Evolutionary conservation across 2,888 invertebrate genomes (phyloP), one percentile per base, ranked within the genome.

Genomic region (Agonopterix alstromeriana): DNA sequence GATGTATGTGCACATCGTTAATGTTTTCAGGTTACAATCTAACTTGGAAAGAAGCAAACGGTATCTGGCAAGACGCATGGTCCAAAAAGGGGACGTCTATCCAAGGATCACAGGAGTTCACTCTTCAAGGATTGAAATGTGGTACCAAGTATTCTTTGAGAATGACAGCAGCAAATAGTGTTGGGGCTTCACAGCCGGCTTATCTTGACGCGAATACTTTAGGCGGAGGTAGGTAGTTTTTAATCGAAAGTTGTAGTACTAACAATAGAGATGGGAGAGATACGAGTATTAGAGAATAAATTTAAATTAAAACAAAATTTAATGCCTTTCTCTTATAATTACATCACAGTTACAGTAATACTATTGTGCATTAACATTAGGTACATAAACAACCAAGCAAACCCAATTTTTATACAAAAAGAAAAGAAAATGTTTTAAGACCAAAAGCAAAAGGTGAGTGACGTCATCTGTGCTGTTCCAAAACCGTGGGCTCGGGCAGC

Each of bases 141-240:
- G 97, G 97, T 11, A 94, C 95, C 7, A 91, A 92, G 52, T 97
- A 97, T 66, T 91, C 94, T 44, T 90, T 97, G 53, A 92, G 94
- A 63, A 90, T 97, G 76, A 93, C 94, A 1, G 95, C 96, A 0
- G 91, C 93, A 49, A 97, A 97, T 73, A 91, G 92, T 52, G 94
- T 96, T 1, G 97, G 97, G 0, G 90, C 92, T 43, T 95, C 97
- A 2, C 92, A 92, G 55, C 92, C 94, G 0, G 81, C 90, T 2
- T 84, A 92, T 54, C 71, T 90, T 0, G 91, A 93, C 46, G 87
- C 89, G 36, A 91, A 91, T 56, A 87, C 88, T 45, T 85, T 93
- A 9, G 93, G 93, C 1, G 87, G 89, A 64, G 91, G 93, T 74
- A 81, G 82, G 50, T 10, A n/a, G 2, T 36, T 5, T 36, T 36